Evolutionary conservation across 2,113 vertebrate genomes (phyloP).

Genomic region (Rana temporaria): DNA sequence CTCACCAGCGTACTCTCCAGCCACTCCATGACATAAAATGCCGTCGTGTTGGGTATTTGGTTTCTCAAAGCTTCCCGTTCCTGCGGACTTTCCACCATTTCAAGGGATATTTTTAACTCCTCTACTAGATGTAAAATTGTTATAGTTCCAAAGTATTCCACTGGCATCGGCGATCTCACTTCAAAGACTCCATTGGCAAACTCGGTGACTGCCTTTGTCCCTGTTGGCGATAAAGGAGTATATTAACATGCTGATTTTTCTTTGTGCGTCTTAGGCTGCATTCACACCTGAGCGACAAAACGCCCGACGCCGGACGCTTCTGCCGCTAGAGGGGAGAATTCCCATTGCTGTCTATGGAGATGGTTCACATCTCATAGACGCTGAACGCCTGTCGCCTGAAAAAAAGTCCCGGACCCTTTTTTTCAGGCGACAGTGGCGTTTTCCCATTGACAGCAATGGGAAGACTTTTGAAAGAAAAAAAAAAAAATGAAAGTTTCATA

Average conservation of each 20-base stretch:
- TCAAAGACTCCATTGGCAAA: slow-evolving; percentile 70
- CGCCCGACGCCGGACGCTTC: too few relatives aligned
- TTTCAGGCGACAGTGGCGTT: too few relatives aligned
- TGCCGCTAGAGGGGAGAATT: too few relatives aligned
- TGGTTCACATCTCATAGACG: too few relatives aligned
- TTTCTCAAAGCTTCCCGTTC: slow-evolving; percentile 74
- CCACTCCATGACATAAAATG: slow-evolving; percentile 77
- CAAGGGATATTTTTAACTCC: slow-evolving; percentile 79
- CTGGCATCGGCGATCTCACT: slow-evolving; percentile 67
- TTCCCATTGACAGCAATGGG: too few relatives aligned
- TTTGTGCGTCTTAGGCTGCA: neutral
- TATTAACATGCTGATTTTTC: neutral
- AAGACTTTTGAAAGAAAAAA: too few relatives aligned
- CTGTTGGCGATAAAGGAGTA: slow-evolving; percentile 62
- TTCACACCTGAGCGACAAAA: too few relatives aligned
- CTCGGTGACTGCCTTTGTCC: slow-evolving; percentile 81
- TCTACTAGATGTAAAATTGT: slow-evolving; percentile 82
- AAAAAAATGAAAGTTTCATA: too few relatives aligned
- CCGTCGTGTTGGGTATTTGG: slow-evolving; percentile 79
- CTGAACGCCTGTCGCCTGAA: too few relatives aligned
- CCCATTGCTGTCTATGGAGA: too few relatives aligned
- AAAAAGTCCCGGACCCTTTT: too few relatives aligned
- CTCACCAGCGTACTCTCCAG: slow-evolving; percentile 81
- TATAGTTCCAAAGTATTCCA: slow-evolving; percentile 70
- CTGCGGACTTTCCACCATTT: slow-evolving; percentile 75